Evolutionary conservation across 2,797 vertebrate species (phyloP).

Genomic region (Helicolenus hilgendorfi): DNA sequence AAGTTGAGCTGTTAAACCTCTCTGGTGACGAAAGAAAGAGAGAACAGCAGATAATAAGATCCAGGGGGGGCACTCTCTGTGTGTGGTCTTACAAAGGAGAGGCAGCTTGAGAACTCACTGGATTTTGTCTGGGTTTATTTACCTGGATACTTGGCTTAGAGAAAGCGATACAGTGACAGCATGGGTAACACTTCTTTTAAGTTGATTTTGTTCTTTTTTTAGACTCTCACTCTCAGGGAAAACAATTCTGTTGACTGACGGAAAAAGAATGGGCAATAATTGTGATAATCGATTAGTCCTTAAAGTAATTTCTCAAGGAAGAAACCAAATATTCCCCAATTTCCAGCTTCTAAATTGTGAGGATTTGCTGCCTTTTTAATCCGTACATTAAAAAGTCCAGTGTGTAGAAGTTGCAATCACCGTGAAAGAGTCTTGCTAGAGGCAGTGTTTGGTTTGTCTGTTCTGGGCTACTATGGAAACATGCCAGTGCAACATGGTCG

Average conservation of each 20-base stretch:
- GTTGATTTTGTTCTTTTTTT: background rate
- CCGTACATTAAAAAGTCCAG: background rate
- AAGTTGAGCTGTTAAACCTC: constrained; percentile 17
- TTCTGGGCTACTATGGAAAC: no score
- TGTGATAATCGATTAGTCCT: background rate
- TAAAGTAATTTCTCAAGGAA: background rate
- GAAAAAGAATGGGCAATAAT: background rate
- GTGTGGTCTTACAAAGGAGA: background rate
- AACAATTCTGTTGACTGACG: background rate
- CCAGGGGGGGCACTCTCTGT: background rate
- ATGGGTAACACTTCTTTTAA: background rate
- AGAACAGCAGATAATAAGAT: constrained; percentile 17
- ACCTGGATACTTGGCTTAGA: constrained; percentile 13
- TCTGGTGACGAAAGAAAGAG: constrained; percentile 1
- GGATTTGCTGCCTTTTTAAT: background rate
- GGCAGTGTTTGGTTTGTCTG: no score
- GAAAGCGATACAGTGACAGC: background rate
- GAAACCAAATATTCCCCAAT: background rate
- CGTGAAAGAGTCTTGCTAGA: no score
- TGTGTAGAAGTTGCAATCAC: no score
- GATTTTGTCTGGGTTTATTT: background rate
- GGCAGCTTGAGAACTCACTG: background rate
- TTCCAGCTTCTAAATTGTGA: background rate
- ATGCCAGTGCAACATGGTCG: no score
- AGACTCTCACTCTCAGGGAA: background rate